Base-by-base conservation (phyloP, 2,113 vertebrate genomes). In the Fulica atra region DNA sequence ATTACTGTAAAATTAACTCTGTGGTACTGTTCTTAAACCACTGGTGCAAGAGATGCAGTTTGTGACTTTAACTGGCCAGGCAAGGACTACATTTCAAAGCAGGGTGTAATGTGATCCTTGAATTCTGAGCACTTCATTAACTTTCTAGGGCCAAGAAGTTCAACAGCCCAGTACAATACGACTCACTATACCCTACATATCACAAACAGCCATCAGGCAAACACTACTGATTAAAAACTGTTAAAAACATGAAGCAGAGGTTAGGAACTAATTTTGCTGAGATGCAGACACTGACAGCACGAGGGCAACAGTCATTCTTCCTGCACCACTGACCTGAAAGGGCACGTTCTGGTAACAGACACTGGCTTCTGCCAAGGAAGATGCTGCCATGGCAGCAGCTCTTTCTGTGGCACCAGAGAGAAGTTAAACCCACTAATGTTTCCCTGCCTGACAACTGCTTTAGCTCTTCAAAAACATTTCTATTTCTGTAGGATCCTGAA, bases 1-100 rank as follows among this genome's bases (percentile, higher is more conserved):
- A 95, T 85, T 90, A 57, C 28, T 82, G 95, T 42, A 93, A 92
- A 96, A 81, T 95, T 79, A 94, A 83, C 70, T 60, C 60, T 70
- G 0, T 44, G 65, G 68, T 76, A 81, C 93, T 66, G 54, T 96
- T 77, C 89, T 95, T 97, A 70, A 71, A 68, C 81, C 51, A 19
- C 13, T 33, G 68, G 16, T 68, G 42, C 40, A 68, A 42, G 70
- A 89, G 38, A 51, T 21, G 42, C 38, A 44, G 56, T 54, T 65
- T 73, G 64, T 81, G 48, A 89, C 51, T 91, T 79, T 10, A 66
- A 73, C 57, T 63, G 66, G 54, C 10, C 36, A 56, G 15, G 9
- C 23, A 23, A 44, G 56, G 76, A 38, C 80, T 38, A 51, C 35
- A 77, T 86, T 73, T 86, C 74, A 81, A 73, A 80, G 80, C 64